Evolutionary conservation across 2,113 vertebrate species (phyloP).

Genomic region (Cebus imitator): DNA sequence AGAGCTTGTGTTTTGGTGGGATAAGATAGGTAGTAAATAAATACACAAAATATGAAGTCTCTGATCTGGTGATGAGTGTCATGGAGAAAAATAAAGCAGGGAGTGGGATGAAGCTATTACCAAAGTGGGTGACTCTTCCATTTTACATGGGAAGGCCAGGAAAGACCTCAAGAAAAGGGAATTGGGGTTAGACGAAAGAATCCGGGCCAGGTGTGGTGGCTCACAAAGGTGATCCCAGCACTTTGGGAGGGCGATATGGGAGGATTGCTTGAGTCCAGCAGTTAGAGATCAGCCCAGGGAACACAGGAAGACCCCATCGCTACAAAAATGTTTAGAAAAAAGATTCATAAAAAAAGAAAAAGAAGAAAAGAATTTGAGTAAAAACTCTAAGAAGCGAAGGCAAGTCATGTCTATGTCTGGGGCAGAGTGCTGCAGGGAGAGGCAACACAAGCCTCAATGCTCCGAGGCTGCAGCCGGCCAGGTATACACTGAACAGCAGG

Average conservation of each 20-base stretch:
- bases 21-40: background rate
- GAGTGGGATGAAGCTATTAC: background rate
- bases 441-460: rapidly evolving
- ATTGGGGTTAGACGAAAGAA: background rate
- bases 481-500: background rate
- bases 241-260: background rate
- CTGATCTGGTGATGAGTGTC: background rate
- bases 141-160: background rate
- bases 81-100: background rate
- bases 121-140: background rate
- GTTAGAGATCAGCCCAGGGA: background rate
- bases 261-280: background rate
- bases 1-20: background rate
- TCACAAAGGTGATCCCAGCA: background rate
- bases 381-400: background rate
- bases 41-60: background rate
- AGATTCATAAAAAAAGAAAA: background rate
- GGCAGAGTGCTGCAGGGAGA: background rate
- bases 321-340: background rate
- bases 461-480: background rate
- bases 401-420: no score
- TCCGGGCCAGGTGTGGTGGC: background rate
- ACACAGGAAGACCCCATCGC: background rate
- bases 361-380: background rate
- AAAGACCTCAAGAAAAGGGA: background rate